phyloP scores from a whole-genome alignment of 2,797 vertebrate species.

The Perodicticus potto region DNA sequence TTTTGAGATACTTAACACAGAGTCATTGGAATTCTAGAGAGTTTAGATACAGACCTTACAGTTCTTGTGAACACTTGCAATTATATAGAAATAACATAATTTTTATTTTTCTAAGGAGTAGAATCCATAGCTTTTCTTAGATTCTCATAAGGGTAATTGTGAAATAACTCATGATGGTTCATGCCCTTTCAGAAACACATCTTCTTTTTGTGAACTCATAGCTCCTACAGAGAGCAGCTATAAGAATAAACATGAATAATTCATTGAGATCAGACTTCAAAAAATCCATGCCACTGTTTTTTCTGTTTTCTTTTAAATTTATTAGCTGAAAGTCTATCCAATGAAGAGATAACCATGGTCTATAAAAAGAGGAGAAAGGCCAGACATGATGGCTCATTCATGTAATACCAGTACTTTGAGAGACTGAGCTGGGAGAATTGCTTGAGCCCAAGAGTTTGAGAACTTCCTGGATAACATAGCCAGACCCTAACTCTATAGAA shows the following conservation, averaged over 20 bases:
- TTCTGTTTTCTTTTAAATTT: not conserved
- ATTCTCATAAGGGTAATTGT: not conserved
- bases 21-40: not conserved
- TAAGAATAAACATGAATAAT: not conserved
- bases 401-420: not conserved
- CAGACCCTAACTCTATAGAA: too few relatives aligned
- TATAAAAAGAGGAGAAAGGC: not conserved
- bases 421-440: not conserved
- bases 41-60: not conserved
- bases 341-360: not conserved
- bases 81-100: constrained; percentile 12
- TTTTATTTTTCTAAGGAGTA: constrained; percentile 6
- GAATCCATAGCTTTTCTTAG: not conserved
- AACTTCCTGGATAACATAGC: too few relatives aligned
- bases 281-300: not conserved
- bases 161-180: not conserved
- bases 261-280: not conserved
- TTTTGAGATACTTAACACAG: not conserved
- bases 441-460: not conserved
- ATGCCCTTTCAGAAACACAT: not conserved
- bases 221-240: not conserved
- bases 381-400: not conserved
- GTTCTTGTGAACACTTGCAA: not conserved
- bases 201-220: not conserved
- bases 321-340: not conserved